Evolutionary conservation across 2,797 vertebrate species (phyloP).

Genomic region (Takifugu rubripes): DNA sequence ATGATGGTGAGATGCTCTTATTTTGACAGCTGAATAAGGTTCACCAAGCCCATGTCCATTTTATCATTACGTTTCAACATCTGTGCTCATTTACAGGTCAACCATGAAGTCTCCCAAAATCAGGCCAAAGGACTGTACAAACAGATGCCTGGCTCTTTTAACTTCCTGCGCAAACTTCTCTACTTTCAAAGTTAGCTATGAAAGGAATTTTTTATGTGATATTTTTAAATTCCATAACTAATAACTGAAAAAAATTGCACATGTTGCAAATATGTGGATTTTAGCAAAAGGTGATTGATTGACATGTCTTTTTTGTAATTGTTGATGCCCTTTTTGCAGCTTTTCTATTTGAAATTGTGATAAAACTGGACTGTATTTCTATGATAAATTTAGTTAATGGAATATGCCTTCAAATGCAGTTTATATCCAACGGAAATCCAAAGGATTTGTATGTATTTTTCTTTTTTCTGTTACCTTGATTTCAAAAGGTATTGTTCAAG

Average conservation of each 20-base stretch:
- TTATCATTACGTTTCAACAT: not conserved
- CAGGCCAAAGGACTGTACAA: slow-evolving; percentile 86
- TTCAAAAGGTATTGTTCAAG: too few relatives aligned
- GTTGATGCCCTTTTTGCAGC: not conserved
- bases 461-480: too few relatives aligned
- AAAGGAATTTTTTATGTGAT: not conserved
- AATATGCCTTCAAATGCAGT: not conserved
- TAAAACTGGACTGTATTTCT: too few relatives aligned
- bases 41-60: not conserved
- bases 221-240: not conserved
- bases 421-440: too few relatives aligned
- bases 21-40: not conserved
- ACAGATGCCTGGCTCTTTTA: slow-evolving; percentile 92
- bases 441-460: too few relatives aligned
- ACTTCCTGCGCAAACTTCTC: slow-evolving; percentile 90
- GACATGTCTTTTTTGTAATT: not conserved
- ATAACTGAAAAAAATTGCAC: too few relatives aligned
- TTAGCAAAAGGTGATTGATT: not conserved
- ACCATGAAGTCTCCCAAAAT: slow-evolving; percentile 79
- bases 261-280: not conserved
- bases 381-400: not conserved
- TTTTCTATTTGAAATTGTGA: too few relatives aligned
- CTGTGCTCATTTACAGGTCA: slow-evolving; percentile 77
- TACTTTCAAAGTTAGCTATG: slow-evolving; percentile 69
- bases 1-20: slow-evolving; percentile 75